Conservation (phyloP, 2,113 vertebrate species). For the Alaudala cheleensis region DNA sequence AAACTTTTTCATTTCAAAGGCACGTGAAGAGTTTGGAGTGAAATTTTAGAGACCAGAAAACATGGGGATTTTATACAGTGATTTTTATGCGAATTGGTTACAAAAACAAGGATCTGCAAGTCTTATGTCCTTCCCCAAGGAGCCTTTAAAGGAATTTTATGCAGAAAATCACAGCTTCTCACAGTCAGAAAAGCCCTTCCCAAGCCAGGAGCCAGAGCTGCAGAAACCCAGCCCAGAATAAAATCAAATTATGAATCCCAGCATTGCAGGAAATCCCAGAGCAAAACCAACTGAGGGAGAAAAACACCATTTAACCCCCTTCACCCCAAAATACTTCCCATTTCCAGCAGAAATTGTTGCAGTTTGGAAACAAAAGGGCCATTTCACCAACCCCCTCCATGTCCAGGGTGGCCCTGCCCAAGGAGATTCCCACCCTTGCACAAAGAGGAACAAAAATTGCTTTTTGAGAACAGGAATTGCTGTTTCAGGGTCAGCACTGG, state of each 20-base stretch:
- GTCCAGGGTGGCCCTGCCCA: background rate
- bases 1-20: background rate
- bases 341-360: background rate
- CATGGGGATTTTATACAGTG: background rate
- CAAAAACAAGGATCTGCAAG: background rate
- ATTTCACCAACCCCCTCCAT: background rate
- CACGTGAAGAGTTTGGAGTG: background rate
- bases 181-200: background rate
- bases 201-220: background rate
- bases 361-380: background rate
- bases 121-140: background rate
- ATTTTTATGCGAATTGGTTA: background rate
- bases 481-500: background rate
- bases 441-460: background rate
- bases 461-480: background rate
- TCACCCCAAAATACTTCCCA: fast-evolving
- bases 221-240: background rate
- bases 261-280: background rate
- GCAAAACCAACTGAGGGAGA: background rate
- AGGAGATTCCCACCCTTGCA: background rate
- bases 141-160: background rate
- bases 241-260: background rate
- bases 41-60: background rate
- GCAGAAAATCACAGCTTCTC: background rate
- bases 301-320: background rate